A percentile compares a stretch with the other conserved stretches of the same genome.
Conservation (phyloP, 1,140 invertebrate species). For the Drosophila mauritiana region DNA sequence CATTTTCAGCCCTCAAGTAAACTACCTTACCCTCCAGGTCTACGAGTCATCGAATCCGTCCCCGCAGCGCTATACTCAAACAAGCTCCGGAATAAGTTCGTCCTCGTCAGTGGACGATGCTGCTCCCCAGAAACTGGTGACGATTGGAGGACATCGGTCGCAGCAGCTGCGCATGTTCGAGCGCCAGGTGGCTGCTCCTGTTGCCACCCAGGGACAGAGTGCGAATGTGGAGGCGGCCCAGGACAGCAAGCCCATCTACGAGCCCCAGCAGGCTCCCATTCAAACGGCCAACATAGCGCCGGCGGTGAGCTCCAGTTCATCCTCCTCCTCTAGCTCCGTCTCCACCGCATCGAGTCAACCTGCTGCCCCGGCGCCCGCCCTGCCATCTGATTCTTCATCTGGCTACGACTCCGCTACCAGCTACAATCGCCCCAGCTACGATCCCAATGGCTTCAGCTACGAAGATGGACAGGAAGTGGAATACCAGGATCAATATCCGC, state of each 20-base stretch:
- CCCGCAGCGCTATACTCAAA: constrained; percentile 65
- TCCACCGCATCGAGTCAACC: constrained; percentile 14
- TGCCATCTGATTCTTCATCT: constrained; percentile 38
- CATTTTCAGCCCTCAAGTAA: not conserved
- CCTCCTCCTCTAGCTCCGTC: constrained; percentile 15
- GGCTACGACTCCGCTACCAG: constrained; percentile 49
- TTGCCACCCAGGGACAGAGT: constrained; percentile 40
- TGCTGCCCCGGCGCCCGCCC: constrained; percentile 2
- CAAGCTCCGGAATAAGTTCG: constrained; percentile 30
- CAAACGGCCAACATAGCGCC: constrained; percentile 30
- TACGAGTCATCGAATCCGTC: constrained; percentile 74
- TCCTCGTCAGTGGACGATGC: constrained; percentile 18
- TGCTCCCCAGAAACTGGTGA: constrained; percentile 49
- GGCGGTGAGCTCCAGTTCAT: constrained; percentile 18
- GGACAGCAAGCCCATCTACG: constrained; percentile 67
- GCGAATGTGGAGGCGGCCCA: constrained; percentile 51
- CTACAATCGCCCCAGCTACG: constrained; percentile 67
- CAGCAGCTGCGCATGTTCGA: constrained; percentile 75
- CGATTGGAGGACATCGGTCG: constrained; percentile 44
- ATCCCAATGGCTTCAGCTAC: constrained; percentile 58
- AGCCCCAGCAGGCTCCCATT: constrained; percentile 32
- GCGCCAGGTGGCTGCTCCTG: constrained; percentile 70
- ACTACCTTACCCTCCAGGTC: constrained; percentile 37
- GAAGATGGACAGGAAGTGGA: constrained; percentile 69
- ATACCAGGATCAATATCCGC: constrained; percentile 74